Evolutionary conservation across 2,888 invertebrate genomes (phyloP).

Genomic region (Polymixis lichenea): DNA sequence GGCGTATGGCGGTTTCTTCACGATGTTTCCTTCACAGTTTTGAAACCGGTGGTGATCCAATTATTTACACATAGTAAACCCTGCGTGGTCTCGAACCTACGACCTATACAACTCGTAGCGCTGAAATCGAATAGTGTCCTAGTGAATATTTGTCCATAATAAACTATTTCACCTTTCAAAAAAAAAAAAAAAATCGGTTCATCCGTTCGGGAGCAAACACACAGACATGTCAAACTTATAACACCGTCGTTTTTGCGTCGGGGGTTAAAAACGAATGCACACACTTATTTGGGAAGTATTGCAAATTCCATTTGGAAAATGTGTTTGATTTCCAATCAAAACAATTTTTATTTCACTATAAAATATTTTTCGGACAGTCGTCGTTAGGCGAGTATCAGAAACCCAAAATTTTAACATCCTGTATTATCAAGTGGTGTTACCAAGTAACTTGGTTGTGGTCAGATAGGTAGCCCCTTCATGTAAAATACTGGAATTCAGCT

Average conservation of each 20-base stretch:
- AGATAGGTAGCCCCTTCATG: background rate
- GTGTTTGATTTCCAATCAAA: background rate
- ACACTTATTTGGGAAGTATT: background rate
- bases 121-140: background rate
- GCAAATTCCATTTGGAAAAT: background rate
- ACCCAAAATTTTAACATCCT: background rate
- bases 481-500: background rate
- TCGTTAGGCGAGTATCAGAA: background rate
- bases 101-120: background rate
- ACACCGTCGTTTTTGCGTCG: too few species aligned
- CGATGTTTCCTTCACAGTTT: too few species aligned
- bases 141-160: background rate
- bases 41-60: too few species aligned
- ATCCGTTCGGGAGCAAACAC: too few species aligned
- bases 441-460: background rate
- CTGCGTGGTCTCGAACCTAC: too few species aligned
- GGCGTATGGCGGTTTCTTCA: too few species aligned
- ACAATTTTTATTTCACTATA: background rate
- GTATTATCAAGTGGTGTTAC: background rate
- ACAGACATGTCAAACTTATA: too few species aligned
- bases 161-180: too few species aligned
- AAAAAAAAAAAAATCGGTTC: too few species aligned
- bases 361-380: background rate
- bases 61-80: too few species aligned
- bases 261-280: background rate